Percentiles rank a stretch among this genome's conserved stretches.
Evolutionary conservation across 2,888 invertebrate species (phyloP).

Genomic region (Nasonovia ribisnigri): DNA sequence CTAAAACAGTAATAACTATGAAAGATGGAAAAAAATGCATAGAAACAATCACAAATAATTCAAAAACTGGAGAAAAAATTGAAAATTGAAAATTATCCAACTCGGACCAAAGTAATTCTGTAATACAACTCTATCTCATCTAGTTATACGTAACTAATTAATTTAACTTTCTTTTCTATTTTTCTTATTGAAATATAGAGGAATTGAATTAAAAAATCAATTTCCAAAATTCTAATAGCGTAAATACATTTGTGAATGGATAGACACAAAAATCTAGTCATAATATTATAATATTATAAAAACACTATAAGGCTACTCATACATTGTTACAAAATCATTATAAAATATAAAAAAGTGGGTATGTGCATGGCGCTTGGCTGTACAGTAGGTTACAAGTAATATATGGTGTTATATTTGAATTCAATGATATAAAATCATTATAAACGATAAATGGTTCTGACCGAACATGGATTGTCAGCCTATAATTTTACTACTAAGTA

Average conservation of each 20-base stretch:
- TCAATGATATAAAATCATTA: too few relatives aligned
- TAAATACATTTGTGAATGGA: background rate
- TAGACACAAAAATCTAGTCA: background rate
- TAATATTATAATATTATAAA: too few relatives aligned
- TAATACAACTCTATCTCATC: background rate
- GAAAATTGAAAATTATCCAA: conserved; percentile 25
- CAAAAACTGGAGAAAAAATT: conserved; percentile 10
- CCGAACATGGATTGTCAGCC: too few relatives aligned
- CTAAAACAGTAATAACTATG: conserved; percentile 36
- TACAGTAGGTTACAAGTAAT: too few relatives aligned
- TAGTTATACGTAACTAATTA: background rate
- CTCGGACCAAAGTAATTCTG: conserved; percentile 47
- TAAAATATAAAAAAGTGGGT: too few relatives aligned
- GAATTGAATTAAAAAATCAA: conserved; percentile 49
- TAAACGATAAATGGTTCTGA: too few relatives aligned
- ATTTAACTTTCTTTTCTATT: background rate
- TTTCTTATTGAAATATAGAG: conserved; percentile 1
- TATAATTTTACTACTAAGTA: too few relatives aligned
- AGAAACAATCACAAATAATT: conserved; percentile 33
- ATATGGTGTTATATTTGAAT: too few relatives aligned
- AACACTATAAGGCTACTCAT: too few relatives aligned
- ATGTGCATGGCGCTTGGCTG: too few relatives aligned
- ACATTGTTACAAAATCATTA: too few relatives aligned
- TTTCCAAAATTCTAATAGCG: conserved; percentile 31
- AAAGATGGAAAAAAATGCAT: conserved; percentile 48